Evolutionary conservation across 2,888 invertebrate genomes (phyloP), one percentile per base, ranked within the genome.

Genomic region (Drosophila mimica): DNA sequence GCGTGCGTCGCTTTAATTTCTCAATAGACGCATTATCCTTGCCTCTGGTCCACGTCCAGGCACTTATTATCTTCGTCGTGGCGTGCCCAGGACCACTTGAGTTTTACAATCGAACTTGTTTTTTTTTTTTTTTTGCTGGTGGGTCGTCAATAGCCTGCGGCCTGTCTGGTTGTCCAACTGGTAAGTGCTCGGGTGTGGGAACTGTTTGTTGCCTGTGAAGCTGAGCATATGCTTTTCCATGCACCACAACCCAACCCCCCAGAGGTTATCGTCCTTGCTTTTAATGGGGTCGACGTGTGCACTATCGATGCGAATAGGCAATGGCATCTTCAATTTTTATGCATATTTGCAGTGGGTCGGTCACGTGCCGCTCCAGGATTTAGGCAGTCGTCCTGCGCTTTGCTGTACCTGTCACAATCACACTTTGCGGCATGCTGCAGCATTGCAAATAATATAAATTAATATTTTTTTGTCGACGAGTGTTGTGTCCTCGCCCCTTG

Each of bases 401-500:
- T 40, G 60, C 77, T 60, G 88, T 84, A 91, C 91, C 91, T 91
- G 91, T 91, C 91, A 91, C 90, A 89, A 90, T 90, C 91, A 91
- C 88, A 91, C 90, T 88, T 91, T 90, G 82, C 81, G 85, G 85
- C 89, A 81, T 74, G 82, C 88, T 81, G 91, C 81, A 77, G 85
- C 85, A 82, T 88, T 79, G 90, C 88, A 88, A 90, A 90, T 91
- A 91, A 80, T 85, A 89, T 89, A 91, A 90, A 90, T 90, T 89
- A 90, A 89, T 91, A 89, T 86, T 83, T 88, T 69, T 72, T 53
- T 46, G 43, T 40, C n/a, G 49, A n/a, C 63, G 59, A 48, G 62
- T 43, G 17, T 67, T 31, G 33, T 40, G 28, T 46, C 59, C n/a
- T 6, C 48, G 51, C 61, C 58, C 53, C 56, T 60, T 59, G 49